Percentiles rank a stretch among this genome's conserved stretches.
Conservation (phyloP, 1,140 invertebrate species). For the Atta texana region DNA sequence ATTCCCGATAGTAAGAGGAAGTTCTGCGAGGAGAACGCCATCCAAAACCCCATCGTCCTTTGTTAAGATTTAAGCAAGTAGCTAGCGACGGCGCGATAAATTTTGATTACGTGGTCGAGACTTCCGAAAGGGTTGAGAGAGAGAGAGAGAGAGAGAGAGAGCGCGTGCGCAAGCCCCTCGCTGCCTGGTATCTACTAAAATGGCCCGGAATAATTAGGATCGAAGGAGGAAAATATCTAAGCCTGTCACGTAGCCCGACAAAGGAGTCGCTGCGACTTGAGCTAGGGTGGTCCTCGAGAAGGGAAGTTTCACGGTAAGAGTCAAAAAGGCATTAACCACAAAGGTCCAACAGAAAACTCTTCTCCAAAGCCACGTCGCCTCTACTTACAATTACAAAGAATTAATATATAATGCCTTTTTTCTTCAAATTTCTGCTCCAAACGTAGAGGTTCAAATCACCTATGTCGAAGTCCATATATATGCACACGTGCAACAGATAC, state of each 20-base stretch:
- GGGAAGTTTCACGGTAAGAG: constrained; percentile 48
- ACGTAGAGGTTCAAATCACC: constrained; percentile 37
- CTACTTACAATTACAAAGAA: constrained; percentile 73
- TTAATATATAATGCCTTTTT: constrained; percentile 72
- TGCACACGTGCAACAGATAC: not conserved
- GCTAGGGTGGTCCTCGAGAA: constrained; percentile 60
- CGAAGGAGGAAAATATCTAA: constrained; percentile 74
- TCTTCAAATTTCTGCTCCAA: constrained; percentile 49
- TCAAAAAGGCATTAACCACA: constrained; percentile 72
- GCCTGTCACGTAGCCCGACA: constrained; percentile 72
- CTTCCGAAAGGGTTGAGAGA: constrained; percentile 37
- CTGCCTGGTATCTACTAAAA: not conserved
- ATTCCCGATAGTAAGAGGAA: constrained; percentile 64
- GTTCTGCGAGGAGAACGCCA: constrained; percentile 34
- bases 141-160: too few relatives aligned
- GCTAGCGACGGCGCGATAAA: constrained; percentile 66
- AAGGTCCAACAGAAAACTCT: constrained; percentile 49
- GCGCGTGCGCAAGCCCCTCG: not conserved
- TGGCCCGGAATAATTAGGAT: constrained; percentile 73
- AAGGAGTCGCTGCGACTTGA: constrained; percentile 59
- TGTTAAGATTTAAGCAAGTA: constrained; percentile 68
- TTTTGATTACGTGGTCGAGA: constrained; percentile 71
- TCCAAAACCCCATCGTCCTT: constrained; percentile 57
- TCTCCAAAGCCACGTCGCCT: constrained; percentile 35
- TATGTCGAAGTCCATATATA: not conserved